These are phyloP conservation scores for Phrynocephalus vlangalii DNA, from an alignment of 2,797 vertebrate genomes.

Conservation along the genomic window DNA sequence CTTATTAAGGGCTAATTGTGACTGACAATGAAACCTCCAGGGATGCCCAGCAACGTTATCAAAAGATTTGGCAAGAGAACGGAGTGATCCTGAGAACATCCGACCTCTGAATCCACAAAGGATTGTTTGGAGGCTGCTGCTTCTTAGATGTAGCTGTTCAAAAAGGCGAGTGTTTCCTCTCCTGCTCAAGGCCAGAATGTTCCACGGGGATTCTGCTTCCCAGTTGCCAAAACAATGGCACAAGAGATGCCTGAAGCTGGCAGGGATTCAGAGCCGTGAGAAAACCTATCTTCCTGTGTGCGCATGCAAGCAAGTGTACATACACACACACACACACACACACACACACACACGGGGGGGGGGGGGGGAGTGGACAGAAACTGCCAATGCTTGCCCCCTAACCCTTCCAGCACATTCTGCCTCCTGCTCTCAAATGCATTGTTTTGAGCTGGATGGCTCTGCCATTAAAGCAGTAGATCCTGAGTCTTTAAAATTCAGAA, in stretches of 20 bases:
- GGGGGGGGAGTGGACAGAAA: too few species aligned
- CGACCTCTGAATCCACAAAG: background rate
- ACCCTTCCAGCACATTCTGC: conserved; percentile 29
- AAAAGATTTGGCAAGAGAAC: background rate
- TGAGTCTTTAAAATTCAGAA: conserved; percentile 48
- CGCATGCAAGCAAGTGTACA: background rate
- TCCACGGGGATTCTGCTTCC: background rate
- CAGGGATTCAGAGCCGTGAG: background rate
- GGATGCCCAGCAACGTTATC: too few species aligned
- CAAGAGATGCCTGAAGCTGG: background rate
- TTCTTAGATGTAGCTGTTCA: too few species aligned
- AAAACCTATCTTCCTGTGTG: background rate
- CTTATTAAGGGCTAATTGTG: background rate
- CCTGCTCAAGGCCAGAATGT: background rate
- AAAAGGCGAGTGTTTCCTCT: background rate
- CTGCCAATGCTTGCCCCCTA: background rate
- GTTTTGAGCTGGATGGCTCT: conserved; percentile 1
- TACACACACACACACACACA: background rate
- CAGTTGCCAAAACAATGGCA: background rate
- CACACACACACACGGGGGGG: background rate
- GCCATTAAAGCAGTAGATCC: background rate
- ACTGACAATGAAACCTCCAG: background rate
- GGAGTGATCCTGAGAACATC: background rate
- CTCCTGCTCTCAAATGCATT: background rate
- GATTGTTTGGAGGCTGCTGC: background rate